A percentile compares a stretch with the other conserved stretches of the same genome.
phyloP scores from a whole-genome alignment of 2,888 invertebrate species.

The Stratiomys singularior region DNA sequence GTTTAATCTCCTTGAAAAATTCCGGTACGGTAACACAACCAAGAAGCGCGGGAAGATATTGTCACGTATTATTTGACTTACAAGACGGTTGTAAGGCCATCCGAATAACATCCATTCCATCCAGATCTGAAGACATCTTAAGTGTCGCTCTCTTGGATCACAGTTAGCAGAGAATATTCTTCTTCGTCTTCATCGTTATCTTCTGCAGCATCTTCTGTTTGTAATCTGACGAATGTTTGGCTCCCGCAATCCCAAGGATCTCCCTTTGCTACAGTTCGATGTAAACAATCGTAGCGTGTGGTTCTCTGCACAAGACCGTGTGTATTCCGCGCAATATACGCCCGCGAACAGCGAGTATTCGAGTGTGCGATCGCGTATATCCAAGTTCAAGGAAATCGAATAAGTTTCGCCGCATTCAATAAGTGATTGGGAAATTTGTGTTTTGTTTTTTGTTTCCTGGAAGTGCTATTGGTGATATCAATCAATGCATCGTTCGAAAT shows the following conservation, averaged over 20 bases:
- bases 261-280: constrained; percentile 24
- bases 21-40: too few relatives aligned
- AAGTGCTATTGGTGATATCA: background rate
- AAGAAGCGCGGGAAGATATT: too few relatives aligned
- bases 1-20: too few relatives aligned
- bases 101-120: too few relatives aligned
- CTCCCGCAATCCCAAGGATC: constrained; percentile 18
- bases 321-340: background rate
- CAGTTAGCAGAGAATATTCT: background rate
- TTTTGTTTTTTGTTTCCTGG: background rate
- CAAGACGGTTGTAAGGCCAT: too few relatives aligned
- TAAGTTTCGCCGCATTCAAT: background rate
- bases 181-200: background rate
- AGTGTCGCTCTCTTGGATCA: too few relatives aligned
- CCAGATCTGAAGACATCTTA: too few relatives aligned
- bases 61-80: too few relatives aligned
- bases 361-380: background rate
- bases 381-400: background rate
- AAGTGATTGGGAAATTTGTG: background rate
- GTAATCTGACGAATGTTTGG: constrained; percentile 3
- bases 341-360: background rate
- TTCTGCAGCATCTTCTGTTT: background rate
- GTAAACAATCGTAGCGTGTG: constrained; percentile 45
- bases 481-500: background rate
- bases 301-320: background rate